Conservation (phyloP, 2,888 invertebrate species). For the Megaustenia siamemsis region DNA sequence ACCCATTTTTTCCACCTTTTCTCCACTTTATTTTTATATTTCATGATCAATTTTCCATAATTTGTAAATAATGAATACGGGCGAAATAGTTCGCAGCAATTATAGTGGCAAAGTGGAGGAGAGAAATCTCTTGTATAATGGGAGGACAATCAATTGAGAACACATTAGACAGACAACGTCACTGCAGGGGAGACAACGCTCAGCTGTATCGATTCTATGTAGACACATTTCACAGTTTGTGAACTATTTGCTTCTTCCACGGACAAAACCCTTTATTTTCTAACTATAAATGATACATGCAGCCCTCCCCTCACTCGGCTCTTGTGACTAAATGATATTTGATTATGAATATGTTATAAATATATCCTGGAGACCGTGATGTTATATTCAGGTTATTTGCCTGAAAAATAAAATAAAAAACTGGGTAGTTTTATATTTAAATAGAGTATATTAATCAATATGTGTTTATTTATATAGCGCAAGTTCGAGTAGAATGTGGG, state of each 20-base stretch:
- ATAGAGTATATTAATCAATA: too few relatives aligned
- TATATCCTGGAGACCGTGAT: too few relatives aligned
- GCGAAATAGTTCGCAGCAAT: not conserved
- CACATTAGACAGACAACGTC: not conserved
- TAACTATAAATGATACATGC: not conserved
- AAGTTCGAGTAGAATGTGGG: too few relatives aligned
- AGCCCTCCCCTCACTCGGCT: not conserved
- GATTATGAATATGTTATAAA: too few relatives aligned
- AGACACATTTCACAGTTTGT: slow-evolving; percentile 11
- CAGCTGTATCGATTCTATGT: not conserved
- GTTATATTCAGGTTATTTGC: too few relatives aligned
- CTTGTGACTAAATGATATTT: too few relatives aligned
- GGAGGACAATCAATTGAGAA: not conserved
- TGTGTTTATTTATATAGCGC: too few relatives aligned
- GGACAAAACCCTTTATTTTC: slow-evolving; percentile 5
- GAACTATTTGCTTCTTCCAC: not conserved
- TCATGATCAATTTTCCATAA: not conserved
- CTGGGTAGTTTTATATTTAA: too few relatives aligned
- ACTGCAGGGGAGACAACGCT: too few relatives aligned
- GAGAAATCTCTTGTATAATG: not conserved
- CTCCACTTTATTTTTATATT: not conserved
- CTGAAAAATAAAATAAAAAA: too few relatives aligned
- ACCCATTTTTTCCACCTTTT: not conserved
- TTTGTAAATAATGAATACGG: slow-evolving; percentile 1
- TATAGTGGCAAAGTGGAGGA: not conserved